Conservation (phyloP, 2,113 vertebrate genomes). For the Scopus umbretta region DNA sequence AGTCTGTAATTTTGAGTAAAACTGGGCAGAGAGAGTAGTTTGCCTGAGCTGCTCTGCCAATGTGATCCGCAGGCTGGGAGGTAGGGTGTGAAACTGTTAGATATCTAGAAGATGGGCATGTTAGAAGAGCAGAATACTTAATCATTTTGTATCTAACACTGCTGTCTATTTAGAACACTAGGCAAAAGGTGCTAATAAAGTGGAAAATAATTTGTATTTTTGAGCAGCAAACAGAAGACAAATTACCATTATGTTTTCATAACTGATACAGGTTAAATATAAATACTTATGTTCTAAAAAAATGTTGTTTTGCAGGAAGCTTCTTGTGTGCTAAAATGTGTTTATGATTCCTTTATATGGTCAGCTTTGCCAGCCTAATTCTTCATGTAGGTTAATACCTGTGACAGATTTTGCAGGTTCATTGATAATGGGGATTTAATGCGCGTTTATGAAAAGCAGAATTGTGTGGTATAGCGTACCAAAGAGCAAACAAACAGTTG, state of each 20-base stretch:
- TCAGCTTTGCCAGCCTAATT: not conserved
- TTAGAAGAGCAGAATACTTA: not conserved
- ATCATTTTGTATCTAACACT: not conserved
- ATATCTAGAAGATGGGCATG: not conserved
- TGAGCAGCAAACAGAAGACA: not conserved
- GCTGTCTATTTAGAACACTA: not conserved
- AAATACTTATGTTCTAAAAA: not conserved
- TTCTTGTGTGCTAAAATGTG: not conserved
- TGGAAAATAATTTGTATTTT: not conserved
- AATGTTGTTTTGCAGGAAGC: not conserved
- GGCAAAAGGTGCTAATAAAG: not conserved
- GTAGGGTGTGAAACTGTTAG: not conserved
- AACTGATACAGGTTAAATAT: not conserved
- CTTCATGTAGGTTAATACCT: not conserved
- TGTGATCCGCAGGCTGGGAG: not conserved
- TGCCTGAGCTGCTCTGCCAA: not conserved
- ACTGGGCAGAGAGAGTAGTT: not conserved
- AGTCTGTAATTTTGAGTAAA: not conserved
- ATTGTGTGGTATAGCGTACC: not conserved
- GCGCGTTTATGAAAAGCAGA: not conserved
- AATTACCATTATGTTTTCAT: not conserved
- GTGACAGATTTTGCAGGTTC: not conserved
- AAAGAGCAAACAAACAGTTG: not conserved
- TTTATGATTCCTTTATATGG: not conserved
- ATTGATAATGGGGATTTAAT: not conserved